These are phyloP conservation scores for Melopsittacus undulatus DNA, from an alignment of 2,797 vertebrate genomes.

Conservation along the genomic window DNA sequence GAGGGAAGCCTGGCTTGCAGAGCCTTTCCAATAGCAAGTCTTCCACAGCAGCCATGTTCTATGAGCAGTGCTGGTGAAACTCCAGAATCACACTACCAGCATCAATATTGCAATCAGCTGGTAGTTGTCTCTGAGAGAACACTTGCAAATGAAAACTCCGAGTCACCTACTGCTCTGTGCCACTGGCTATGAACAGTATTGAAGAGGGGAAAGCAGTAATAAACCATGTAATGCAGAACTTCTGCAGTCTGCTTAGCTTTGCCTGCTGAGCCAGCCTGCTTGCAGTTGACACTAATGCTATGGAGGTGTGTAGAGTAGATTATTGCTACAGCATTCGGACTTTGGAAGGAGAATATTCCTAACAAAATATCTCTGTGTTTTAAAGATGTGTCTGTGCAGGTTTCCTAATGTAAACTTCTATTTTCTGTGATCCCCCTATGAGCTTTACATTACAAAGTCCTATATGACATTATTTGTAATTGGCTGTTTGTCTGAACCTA, in stretches of 20 bases:
- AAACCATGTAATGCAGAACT: neutral
- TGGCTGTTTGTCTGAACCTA: constrained; percentile 37
- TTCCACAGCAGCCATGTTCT: neutral
- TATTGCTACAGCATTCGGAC: neutral
- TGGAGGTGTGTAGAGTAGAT: neutral
- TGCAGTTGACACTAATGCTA: neutral
- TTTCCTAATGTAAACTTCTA: constrained; percentile 1
- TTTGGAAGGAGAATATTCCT: neutral
- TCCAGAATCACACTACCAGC: neutral
- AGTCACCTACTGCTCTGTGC: neutral
- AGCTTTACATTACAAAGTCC: constrained; percentile 14
- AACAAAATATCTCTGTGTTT: neutral
- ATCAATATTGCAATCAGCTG: neutral
- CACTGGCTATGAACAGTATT: neutral
- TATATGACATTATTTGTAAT: constrained; percentile 18
- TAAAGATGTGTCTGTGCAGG: neutral
- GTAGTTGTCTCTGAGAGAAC: neutral
- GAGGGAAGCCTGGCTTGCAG: neutral
- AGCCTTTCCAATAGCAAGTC: neutral
- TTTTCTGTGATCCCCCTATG: constrained; percentile 22
- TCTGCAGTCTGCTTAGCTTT: neutral
- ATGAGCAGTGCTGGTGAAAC: neutral
- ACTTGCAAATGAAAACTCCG: neutral
- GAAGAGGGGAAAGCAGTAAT: neutral
- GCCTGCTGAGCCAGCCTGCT: neutral